phyloP scores from a whole-genome alignment of 2,113 vertebrate genomes.

The Pagrus major region DNA sequence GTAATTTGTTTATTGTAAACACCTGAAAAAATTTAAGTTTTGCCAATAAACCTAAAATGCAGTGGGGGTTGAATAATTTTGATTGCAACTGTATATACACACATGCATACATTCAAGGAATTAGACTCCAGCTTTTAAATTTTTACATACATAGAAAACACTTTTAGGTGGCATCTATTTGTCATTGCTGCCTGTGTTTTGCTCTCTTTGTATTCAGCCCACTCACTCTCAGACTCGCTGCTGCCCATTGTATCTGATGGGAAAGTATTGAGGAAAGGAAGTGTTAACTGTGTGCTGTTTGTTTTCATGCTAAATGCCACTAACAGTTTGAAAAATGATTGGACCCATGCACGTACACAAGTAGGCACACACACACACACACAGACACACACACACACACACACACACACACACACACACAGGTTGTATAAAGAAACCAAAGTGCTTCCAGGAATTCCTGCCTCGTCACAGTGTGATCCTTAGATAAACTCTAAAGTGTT shows the following conservation, averaged over 20 bases:
- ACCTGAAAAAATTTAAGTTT: too few species aligned
- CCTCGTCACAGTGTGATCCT: background rate
- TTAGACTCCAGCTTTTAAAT: too few species aligned
- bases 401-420: background rate
- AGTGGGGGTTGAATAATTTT: too few species aligned
- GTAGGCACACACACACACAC: background rate
- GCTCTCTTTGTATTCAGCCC: background rate
- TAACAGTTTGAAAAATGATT: background rate
- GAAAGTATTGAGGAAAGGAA: background rate
- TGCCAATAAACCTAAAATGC: too few species aligned
- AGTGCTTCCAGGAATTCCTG: background rate
- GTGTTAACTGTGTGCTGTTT: background rate
- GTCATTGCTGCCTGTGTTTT: background rate
- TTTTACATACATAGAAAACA: too few species aligned
- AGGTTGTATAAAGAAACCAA: background rate
- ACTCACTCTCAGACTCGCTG: background rate
- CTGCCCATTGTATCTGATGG: background rate
- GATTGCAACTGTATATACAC: too few species aligned
- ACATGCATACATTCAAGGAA: too few species aligned
- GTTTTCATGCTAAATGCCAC: background rate
- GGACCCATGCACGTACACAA: background rate
- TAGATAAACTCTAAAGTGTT: background rate
- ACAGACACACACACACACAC: background rate
- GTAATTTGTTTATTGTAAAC: too few species aligned
- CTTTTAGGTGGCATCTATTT: too few species aligned